Conservation (phyloP, 2,113 vertebrate species). For the Cynopterus brachyotis region DNA sequence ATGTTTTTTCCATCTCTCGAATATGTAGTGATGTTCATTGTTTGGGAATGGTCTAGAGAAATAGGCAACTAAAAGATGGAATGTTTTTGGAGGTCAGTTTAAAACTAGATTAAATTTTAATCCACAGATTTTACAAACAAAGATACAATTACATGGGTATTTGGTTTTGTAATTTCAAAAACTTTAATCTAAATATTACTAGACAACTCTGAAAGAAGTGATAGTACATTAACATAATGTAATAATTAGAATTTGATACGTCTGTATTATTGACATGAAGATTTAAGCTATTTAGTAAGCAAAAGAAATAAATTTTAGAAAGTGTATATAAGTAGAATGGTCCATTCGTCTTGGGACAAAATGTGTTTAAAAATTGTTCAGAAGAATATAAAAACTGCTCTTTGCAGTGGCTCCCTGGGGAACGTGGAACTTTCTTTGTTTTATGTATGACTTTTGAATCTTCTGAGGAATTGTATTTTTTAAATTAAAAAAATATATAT, state of each 20-base stretch:
- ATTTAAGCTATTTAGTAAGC: not conserved
- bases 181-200: not conserved
- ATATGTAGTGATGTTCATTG: not conserved
- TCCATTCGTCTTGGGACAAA: not conserved
- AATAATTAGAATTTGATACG: not conserved
- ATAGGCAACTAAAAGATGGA: not conserved
- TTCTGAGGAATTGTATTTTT: not conserved
- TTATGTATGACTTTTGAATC: not conserved
- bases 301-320: not conserved
- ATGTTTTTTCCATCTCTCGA: not conserved
- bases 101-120: not conserved
- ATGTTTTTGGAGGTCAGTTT: not conserved
- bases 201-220: not conserved
- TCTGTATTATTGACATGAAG: not conserved
- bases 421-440: not conserved
- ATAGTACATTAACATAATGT: not conserved
- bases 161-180: slow-evolving; percentile 19
- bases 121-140: not conserved
- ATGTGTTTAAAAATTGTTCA: not conserved
- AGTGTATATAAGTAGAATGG: not conserved
- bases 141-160: not conserved
- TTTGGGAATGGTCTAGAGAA: not conserved
- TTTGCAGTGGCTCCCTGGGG: not conserved
- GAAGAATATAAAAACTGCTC: not conserved
- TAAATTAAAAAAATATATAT: not conserved